Evolutionary conservation across 2,797 vertebrate genomes (phyloP).

Genomic region (Lacerta viridis): DNA sequence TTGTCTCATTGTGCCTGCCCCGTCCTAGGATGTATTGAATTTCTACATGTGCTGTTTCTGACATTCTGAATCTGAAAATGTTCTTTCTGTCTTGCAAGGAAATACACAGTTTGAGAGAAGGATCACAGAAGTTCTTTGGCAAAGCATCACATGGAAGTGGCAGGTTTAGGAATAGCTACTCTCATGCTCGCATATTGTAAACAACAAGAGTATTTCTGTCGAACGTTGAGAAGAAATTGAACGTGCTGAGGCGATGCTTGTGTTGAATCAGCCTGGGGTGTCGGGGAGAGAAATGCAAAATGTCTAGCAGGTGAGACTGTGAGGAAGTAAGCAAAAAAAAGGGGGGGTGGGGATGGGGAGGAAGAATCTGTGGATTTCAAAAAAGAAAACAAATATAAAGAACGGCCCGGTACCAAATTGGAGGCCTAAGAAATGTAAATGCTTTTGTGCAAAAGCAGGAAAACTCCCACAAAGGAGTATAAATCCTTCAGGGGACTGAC

Average conservation of each 20-base stretch:
- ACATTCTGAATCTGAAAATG: neutral
- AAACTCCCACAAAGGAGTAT: slow-evolving; percentile 36
- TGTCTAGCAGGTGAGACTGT: neutral
- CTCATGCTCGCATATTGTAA: neutral
- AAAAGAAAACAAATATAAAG: neutral
- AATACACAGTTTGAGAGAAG: neutral
- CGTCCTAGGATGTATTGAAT: neutral
- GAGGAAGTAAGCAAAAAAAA: neutral
- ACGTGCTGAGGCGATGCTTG: neutral
- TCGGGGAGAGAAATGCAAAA: too few relatives aligned
- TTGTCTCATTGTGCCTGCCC: neutral
- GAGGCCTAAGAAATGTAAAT: slow-evolving; percentile 51
- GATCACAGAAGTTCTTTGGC: too few relatives aligned
- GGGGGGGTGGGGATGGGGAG: too few relatives aligned
- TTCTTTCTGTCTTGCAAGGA: neutral
- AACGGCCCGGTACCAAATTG: neutral
- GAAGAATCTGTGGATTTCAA: too few relatives aligned
- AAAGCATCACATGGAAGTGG: neutral
- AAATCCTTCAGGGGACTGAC: slow-evolving; percentile 27
- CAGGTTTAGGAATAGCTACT: neutral
- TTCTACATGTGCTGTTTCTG: neutral
- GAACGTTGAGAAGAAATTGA: neutral
- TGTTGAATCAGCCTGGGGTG: neutral
- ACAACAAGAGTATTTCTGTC: neutral
- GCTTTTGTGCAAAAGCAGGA: slow-evolving; percentile 32